Evolutionary conservation across 2,888 invertebrate genomes (phyloP), one percentile per base, ranked within the genome.

Genomic region (Meghimatium bilineatum): DNA sequence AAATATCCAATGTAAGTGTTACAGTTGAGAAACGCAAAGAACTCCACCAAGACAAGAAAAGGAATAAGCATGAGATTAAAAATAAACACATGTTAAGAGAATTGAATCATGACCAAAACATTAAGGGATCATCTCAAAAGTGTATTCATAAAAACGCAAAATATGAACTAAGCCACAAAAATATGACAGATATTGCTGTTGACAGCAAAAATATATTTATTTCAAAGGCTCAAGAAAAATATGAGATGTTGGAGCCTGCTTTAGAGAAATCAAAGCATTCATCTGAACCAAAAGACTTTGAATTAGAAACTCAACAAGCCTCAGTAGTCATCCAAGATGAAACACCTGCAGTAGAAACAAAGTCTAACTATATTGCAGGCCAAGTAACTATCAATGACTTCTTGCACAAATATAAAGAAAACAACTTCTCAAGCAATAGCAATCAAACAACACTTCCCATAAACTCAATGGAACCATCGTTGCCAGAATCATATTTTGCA

Each of bases 281-380:
- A 36, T 14, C 71, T 20, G 36, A 34, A 34, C 36, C 14, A 56
- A 74, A 38, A 20, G 60, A 20, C 23, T 32, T 34, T n/a, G 20
- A 12, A 52, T n/a, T 8, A 56, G 44, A 80, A 2, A 0, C 29
- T 49, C 49, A 34, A 36, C 74, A 80, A n/a, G 56, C 80, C 1
- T 63, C 80, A 10, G 49, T 84, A 29, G 38, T 69, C 34, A 36
- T 84, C 60, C 67, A 69, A 12, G 80, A 84, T 32, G 84, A 84
- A 52, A 84, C 84, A 0, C 14, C 63, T 1, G n/a, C 29, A n/a
- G 8, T 49, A 34, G 69, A 76, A 17, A 52, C 74, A 10, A 14
- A 52, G 44, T 10, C 32, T 0, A 67, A 66, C 66, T 34, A 52
- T 52, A 1, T 38, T 23, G 49, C 32, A 2, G 71, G 80, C 12